Percentiles rank a stretch among this genome's conserved stretches.
Evolutionary conservation across 2,797 vertebrate genomes (phyloP).

Genomic region (Tauraco hartlaubi): DNA sequence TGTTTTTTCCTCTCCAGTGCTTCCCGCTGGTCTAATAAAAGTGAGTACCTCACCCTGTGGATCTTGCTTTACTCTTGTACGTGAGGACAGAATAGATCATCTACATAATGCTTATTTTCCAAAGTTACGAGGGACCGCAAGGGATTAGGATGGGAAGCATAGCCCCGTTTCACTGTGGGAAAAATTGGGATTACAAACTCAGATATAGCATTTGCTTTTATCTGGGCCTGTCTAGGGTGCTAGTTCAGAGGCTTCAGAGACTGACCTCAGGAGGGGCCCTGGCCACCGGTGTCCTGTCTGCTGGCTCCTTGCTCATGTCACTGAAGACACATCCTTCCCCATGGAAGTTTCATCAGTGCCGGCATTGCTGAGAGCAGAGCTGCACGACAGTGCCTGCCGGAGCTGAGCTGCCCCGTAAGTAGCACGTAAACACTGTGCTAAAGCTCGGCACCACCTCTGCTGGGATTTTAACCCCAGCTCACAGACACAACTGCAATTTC

Average conservation of each 20-base stretch:
- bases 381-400: neutral
- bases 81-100: neutral
- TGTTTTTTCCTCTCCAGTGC: neutral
- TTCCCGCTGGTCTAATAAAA: constrained; percentile 6
- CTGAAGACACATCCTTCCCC: rapidly evolving
- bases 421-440: neutral
- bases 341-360: rapidly evolving
- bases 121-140: neutral
- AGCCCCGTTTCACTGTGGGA: neutral
- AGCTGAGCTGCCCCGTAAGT: neutral
- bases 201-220: neutral
- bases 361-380: neutral
- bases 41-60: neutral
- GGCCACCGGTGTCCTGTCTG: neutral
- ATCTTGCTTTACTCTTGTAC: neutral
- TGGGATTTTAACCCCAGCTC: neutral
- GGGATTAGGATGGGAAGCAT: neutral
- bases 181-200: neutral
- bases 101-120: neutral
- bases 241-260: neutral
- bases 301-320: neutral
- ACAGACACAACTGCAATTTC: neutral
- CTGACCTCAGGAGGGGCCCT: neutral
- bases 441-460: neutral
- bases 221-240: neutral